phyloP scores from a whole-genome alignment of 1,140 invertebrate species.

The Nautilus pompilius region DNA sequence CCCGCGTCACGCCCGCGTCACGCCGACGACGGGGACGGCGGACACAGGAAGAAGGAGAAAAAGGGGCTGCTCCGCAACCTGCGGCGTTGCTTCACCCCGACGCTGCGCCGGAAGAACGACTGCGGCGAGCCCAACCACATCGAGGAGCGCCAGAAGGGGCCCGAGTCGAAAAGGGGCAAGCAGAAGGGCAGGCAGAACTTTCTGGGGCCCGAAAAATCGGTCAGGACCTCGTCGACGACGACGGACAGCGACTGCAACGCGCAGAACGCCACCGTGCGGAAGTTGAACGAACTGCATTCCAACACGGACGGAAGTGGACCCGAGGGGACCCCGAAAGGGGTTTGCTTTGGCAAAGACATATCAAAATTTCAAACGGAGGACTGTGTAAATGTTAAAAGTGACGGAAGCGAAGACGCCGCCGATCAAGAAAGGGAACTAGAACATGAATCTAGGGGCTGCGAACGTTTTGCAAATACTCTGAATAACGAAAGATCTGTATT shows the following conservation, averaged over 20 bases:
- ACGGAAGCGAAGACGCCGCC: background rate
- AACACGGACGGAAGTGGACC: conserved; percentile 32
- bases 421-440: too few species aligned
- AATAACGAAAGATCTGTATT: background rate
- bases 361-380: conserved; percentile 32
- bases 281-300: conserved; percentile 35
- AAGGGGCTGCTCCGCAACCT: conserved; percentile 40
- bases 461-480: background rate
- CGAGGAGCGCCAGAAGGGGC: conserved; percentile 14
- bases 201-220: too few species aligned
- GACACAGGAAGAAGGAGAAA: conserved; percentile 36
- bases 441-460: background rate
- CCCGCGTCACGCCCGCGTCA: conserved; percentile 8
- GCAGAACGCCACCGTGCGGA: conserved; percentile 21
- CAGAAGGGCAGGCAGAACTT: background rate
- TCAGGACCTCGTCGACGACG: too few species aligned
- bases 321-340: conserved; percentile 2
- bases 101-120: conserved; percentile 31
- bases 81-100: conserved; percentile 33
- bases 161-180: background rate
- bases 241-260: too few species aligned
- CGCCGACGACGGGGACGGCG: conserved; percentile 7
- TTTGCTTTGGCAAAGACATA: conserved; percentile 42
- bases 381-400: conserved; percentile 3
- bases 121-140: conserved; percentile 19